phyloP scores from a whole-genome alignment of 1,140 invertebrate species.

The Drosophila elegans region DNA sequence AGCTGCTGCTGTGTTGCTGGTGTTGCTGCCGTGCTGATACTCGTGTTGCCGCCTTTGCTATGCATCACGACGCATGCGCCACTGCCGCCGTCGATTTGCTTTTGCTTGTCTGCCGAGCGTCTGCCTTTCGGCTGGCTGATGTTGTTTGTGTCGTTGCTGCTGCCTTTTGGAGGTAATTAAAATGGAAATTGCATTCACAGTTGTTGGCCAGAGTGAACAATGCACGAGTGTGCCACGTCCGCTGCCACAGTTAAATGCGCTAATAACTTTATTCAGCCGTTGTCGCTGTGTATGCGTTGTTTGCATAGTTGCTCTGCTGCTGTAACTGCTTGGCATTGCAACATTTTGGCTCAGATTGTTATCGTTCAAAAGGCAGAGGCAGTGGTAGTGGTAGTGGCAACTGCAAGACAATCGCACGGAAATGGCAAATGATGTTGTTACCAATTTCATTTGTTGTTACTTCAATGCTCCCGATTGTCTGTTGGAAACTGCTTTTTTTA shows the following conservation, averaged over 20 bases:
- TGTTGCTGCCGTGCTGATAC: constrained; percentile 22
- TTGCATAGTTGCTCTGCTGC: constrained; percentile 40
- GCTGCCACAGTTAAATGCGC: constrained; percentile 76
- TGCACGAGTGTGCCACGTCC: constrained; percentile 37
- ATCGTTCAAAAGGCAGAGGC: constrained; percentile 41
- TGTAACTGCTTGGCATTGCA: constrained; percentile 66
- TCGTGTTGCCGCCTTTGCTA: constrained; percentile 20
- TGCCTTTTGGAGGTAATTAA: constrained; percentile 76
- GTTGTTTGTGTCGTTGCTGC: constrained; percentile 32
- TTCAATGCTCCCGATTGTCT: constrained; percentile 37
- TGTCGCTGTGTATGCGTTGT: constrained; percentile 33
- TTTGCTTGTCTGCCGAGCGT: constrained; percentile 64
- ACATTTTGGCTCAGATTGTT: constrained; percentile 74
- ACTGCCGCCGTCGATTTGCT: constrained; percentile 28
- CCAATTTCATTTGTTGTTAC: constrained; percentile 27
- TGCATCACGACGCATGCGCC: constrained; percentile 67
- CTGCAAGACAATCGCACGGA: constrained; percentile 76
- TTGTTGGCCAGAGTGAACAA: constrained; percentile 43
- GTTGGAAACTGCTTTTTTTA: constrained; percentile 26
- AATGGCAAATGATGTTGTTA: constrained; percentile 78
- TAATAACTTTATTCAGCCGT: constrained; percentile 80
- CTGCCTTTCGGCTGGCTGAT: constrained; percentile 36
- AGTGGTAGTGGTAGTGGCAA: constrained; percentile 15
- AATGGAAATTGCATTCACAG: constrained; percentile 81
- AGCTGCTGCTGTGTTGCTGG: constrained; percentile 24